Conservation (phyloP, 2,797 vertebrate genomes). For the Mareca penelope region DNA sequence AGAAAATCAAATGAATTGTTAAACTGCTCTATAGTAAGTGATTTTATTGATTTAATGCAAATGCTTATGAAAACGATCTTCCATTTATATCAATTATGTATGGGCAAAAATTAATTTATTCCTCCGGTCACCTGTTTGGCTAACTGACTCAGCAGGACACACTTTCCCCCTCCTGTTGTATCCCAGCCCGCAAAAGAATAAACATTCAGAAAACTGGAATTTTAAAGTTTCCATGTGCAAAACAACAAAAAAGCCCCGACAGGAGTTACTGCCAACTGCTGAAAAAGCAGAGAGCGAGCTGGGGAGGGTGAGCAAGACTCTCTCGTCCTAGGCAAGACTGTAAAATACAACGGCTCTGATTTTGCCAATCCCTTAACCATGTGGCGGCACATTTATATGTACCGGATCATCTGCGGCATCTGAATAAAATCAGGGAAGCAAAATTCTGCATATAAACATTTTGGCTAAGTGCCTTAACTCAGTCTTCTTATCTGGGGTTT, state of each 20-base stretch:
- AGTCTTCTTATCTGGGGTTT: conserved; percentile 66
- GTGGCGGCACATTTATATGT: conserved; percentile 64
- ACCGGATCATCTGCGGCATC: conserved; percentile 64
- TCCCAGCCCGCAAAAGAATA: not conserved
- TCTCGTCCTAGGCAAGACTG: conserved; percentile 52
- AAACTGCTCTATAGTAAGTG: conserved; percentile 69
- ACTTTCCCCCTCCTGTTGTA: conserved; percentile 10
- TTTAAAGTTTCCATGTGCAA: conserved; percentile 58
- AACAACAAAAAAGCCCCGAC: conserved; percentile 63
- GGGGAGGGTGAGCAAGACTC: conserved; percentile 59
- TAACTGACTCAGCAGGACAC: conserved; percentile 56
- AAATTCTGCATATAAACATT: conserved; percentile 73
- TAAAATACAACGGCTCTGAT: conserved; percentile 57
- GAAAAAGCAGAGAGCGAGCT: conserved; percentile 55
- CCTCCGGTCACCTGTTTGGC: conserved; percentile 70
- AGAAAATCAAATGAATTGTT: conserved; percentile 75
- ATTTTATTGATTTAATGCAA: conserved; percentile 76
- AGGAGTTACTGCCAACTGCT: conserved; percentile 61
- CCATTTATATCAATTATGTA: conserved; percentile 74
- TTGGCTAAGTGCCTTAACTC: conserved; percentile 68
- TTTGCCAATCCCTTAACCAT: conserved; percentile 66
- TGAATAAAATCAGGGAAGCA: conserved; percentile 73
- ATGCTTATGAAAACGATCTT: conserved; percentile 72
- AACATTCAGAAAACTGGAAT: conserved; percentile 1
- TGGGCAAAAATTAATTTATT: conserved; percentile 77